These are phyloP conservation scores for Nemoura dubitans DNA, from an alignment of 2,888 invertebrate genomes.

Conservation along the genomic window DNA sequence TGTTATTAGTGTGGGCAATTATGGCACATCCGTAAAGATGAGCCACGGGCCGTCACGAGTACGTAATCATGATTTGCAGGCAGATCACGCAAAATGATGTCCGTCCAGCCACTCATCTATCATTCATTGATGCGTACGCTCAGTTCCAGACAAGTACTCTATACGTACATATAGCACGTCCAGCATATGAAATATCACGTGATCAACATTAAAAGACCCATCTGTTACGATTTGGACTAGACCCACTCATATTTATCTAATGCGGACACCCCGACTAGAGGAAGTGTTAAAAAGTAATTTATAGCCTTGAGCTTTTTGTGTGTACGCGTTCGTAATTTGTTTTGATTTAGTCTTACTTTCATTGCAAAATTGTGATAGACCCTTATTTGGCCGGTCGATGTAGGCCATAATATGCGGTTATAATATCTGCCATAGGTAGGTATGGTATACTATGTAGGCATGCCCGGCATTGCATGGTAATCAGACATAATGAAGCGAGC, in stretches of 20 bases:
- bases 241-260: not conserved
- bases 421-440: not conserved
- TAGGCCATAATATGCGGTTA: not conserved
- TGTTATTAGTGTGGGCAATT: conserved; percentile 26
- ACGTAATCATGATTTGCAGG: not conserved
- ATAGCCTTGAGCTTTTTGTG: conserved; percentile 26
- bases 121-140: not conserved
- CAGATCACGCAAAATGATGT: conserved; percentile 14
- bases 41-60: not conserved
- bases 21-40: conserved; percentile 27
- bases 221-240: not conserved
- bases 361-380: not conserved
- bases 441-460: too few relatives aligned
- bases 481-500: not conserved
- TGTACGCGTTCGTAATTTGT: conserved; percentile 4
- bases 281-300: conserved; percentile 5
- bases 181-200: not conserved
- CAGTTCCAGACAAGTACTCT: not conserved
- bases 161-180: not conserved
- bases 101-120: not conserved
- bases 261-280: not conserved
- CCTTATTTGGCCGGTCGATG: conserved; percentile 17
- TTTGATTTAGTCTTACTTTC: conserved; percentile 26
- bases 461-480: not conserved
- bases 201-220: too few relatives aligned